Evolutionary conservation across 2,888 invertebrate species (phyloP).

Genomic region (Rapana venosa): DNA sequence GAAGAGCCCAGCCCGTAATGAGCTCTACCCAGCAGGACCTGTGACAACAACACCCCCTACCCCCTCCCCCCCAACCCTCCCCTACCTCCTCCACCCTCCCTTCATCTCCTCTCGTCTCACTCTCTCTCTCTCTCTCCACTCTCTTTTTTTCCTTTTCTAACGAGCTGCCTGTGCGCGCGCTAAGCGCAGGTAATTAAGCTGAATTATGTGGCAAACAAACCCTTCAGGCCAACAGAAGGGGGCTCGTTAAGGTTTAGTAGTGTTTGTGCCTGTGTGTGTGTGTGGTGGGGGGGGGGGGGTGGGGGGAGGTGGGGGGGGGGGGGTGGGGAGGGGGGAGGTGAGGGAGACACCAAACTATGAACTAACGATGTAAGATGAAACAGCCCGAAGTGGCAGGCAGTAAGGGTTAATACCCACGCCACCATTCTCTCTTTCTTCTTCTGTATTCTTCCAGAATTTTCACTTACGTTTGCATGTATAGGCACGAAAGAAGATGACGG

Average conservation of each 20-base stretch:
- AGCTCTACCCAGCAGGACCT: neutral
- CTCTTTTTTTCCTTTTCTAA: constrained; percentile 33
- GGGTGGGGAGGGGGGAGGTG: no score
- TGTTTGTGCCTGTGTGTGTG: no score
- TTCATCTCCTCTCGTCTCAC: neutral
- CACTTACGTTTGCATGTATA: neutral
- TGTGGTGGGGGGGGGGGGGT: no score
- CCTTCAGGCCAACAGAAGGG: constrained; percentile 22
- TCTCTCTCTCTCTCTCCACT: neutral
- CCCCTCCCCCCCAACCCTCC: neutral
- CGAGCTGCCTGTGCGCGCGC: constrained; percentile 36
- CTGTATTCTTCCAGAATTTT: neutral
- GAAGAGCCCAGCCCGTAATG: neutral
- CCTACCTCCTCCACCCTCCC: neutral
- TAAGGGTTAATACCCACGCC: neutral
- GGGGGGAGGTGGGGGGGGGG: neutral
- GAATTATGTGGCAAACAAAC: constrained; percentile 48
- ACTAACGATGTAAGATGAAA: constrained; percentile 4
- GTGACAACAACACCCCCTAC: neutral
- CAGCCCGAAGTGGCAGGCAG: neutral
- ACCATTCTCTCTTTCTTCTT: neutral
- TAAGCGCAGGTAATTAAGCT: constrained; percentile 46
- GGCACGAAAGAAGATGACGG: no score
- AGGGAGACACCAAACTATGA: neutral
- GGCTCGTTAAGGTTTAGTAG: neutral